A percentile compares a stretch with the other conserved stretches of the same genome.
Conservation (phyloP, 2,797 vertebrate genomes). For the Platalea minor region DNA sequence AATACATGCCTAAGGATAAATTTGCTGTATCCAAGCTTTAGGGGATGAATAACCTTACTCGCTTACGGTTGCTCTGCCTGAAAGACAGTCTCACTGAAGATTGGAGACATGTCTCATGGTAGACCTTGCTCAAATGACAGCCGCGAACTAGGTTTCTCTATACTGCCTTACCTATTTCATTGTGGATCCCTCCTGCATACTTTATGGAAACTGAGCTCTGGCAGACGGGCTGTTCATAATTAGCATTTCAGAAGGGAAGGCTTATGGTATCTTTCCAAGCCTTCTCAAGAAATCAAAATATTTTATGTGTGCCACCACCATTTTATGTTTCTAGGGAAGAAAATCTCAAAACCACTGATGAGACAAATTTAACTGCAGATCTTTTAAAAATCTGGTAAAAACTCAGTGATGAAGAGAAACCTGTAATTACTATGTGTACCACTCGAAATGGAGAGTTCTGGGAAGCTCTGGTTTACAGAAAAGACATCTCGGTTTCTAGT, state of each 20-base stretch:
- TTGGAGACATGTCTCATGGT: background rate
- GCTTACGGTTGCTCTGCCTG: background rate
- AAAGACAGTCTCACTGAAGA: background rate
- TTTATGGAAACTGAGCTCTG: background rate
- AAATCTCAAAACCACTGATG: background rate
- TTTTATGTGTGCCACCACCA: background rate
- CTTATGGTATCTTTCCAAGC: background rate
- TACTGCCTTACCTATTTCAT: background rate
- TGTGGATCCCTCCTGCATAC: background rate
- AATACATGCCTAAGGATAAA: background rate
- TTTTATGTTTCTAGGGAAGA: background rate
- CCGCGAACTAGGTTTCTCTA: background rate
- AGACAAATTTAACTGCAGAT: background rate
- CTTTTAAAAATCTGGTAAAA: background rate
- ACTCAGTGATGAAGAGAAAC: background rate
- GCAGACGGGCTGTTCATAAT: background rate
- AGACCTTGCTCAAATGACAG: background rate
- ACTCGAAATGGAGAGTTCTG: background rate
- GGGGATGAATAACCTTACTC: background rate
- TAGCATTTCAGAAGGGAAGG: background rate
- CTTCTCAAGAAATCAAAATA: background rate
- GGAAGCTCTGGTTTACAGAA: background rate
- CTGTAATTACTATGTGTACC: background rate
- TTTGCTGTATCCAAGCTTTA: background rate
- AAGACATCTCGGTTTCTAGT: background rate